Evolutionary conservation across 2,113 vertebrate genomes (phyloP), one percentile per base, ranked within the genome.

Genomic region (Tragelaphus imberbis): DNA sequence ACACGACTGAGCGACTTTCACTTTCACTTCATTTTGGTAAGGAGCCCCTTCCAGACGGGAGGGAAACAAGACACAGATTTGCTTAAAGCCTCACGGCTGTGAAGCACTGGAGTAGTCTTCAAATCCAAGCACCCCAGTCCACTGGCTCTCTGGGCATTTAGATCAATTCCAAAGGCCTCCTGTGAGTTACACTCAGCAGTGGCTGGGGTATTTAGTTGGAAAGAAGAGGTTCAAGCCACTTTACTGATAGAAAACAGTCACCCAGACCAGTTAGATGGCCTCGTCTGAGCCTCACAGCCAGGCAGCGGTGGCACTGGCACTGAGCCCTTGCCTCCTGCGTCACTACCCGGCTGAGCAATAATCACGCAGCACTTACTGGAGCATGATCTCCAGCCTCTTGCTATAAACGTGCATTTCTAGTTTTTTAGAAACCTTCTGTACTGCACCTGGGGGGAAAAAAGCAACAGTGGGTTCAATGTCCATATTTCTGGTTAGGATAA

Each of bases 311-410:
- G 49, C 51, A 47, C n/a, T 11, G 5, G 25, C 33, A 33, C 25
- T 1, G 5, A n/a, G n/a, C 8, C 5, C 23, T 33, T 59, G 16
- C 81, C 33, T 77, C 40, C 71, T 14, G 23, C 36, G 0, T 77
- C 40, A 77, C 40, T 44, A 44, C 61, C 40, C 0, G 13, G 44
- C 3, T 28, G 7, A 59, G 47, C 12, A 11, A 17, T 2, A 47
- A 7, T 12, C 2, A 33, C 33, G 55, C 19, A 40, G 51, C 9
- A 99, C 99, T 99, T 98, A 99, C 99, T 99, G 99, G 58, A 99
- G 99, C 99, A 99, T 99, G 92, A 99, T 99, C 89, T 99, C 99
- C 98, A 99, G 98, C 56, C 99, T 98, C 98, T 99, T 99, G 90
- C 98, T 98, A 16, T 99, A 99, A 53, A 99, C 94, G 0, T 99